phyloP scores from a whole-genome alignment of 2,797 vertebrate genomes.

The Liparis tanakae region DNA sequence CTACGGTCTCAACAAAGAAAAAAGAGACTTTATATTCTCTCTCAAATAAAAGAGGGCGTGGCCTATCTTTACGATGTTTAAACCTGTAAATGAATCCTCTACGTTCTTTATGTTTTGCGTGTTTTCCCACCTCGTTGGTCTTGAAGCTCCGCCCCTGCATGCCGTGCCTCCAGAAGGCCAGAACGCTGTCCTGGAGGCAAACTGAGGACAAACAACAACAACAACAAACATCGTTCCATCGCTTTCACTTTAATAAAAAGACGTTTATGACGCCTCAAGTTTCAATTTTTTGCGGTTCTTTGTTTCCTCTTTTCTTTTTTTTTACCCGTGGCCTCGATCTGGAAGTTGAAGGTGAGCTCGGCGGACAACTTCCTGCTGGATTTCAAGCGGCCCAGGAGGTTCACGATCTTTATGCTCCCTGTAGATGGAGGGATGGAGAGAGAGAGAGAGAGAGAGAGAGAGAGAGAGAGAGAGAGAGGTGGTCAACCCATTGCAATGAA shows the following conservation, averaged over 20 bases:
- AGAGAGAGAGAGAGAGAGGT: not conserved
- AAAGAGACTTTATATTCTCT: too few relatives aligned
- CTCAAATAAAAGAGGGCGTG: too few relatives aligned
- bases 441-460: not conserved
- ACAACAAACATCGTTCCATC: not conserved
- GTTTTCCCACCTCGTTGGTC: constrained; percentile 89
- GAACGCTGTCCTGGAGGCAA: constrained; percentile 96
- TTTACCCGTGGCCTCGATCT: constrained; percentile 93
- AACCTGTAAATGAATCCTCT: too few relatives aligned
- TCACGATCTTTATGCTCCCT: constrained; percentile 97
- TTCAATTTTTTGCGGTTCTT: not conserved
- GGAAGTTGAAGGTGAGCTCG: constrained; percentile 95
- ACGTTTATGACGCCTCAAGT: not conserved
- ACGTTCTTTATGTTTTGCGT: too few relatives aligned
- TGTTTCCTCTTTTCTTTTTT: constrained; percentile 43
- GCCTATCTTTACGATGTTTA: too few relatives aligned
- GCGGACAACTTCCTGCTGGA: constrained; percentile 94
- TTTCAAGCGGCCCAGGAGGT: constrained; percentile 94
- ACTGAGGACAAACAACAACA: constrained; percentile 75
- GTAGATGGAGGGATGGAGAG: not conserved
- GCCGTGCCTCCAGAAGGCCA: constrained; percentile 98
- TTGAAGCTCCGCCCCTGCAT: constrained; percentile 99
- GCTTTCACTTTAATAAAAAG: not conserved
- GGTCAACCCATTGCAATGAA: too few relatives aligned
- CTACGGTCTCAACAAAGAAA: too few relatives aligned